Conservation (phyloP, 2,113 vertebrate species). For the Cyprinodon tularosa region DNA sequence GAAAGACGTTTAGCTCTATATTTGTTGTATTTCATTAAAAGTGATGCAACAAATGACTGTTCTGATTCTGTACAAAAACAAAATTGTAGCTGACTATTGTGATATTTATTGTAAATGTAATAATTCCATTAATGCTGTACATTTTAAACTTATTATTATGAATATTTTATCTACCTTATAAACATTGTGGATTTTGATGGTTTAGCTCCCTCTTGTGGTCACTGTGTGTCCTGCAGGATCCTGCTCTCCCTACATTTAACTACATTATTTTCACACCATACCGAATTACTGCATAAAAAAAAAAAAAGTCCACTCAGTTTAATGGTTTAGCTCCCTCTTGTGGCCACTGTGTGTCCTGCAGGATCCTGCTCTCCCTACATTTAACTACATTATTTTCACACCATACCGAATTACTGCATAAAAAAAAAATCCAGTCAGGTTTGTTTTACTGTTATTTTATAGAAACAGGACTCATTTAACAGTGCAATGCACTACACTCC, state of each 20-base stretch:
- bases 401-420: neutral
- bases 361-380: neutral
- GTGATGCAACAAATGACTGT: too few relatives aligned
- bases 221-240: neutral
- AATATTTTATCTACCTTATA: too few relatives aligned
- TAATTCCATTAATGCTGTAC: too few relatives aligned
- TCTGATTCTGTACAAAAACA: too few relatives aligned
- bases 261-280: neutral
- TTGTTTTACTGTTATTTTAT: slow-evolving; percentile 66
- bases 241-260: neutral
- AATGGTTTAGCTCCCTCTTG: neutral
- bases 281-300: neutral
- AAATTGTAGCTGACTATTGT: too few relatives aligned
- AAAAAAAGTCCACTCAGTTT: neutral
- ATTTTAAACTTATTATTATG: too few relatives aligned
- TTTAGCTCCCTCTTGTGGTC: neutral
- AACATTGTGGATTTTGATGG: neutral
- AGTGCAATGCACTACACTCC: slow-evolving; percentile 51
- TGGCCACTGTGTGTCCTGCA: neutral
- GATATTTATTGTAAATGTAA: too few relatives aligned
- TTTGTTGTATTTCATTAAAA: too few relatives aligned
- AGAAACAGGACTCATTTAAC: slow-evolving; percentile 63
- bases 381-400: neutral
- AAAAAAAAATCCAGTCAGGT: neutral
- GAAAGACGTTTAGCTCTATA: too few relatives aligned